Base-by-base conservation (phyloP, 1,140 invertebrate species). In the Cydia pomonella region DNA sequence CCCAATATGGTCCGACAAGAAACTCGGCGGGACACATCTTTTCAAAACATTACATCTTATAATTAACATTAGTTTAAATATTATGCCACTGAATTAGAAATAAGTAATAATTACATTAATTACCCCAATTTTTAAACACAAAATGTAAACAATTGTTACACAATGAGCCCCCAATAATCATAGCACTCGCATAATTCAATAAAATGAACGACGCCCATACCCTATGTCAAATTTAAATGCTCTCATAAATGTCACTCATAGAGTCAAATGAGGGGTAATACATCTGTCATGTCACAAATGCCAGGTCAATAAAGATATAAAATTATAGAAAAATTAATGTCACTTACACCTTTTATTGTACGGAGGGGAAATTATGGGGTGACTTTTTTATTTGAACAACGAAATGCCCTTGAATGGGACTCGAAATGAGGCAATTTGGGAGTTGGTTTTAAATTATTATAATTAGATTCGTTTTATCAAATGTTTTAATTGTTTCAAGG, bases 231-330 rank as follows among this genome's bases (percentile, higher is more conserved):
- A 59, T 59, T 59, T 59, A 21, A 59, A 59, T 59, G 18, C 21
- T 23, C 21, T 59, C 21, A 59, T 59, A 59, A 59, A 59, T 12
- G 53, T 59, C 53, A 59, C 21, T 59, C 53, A 59, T 59, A 59
- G 53, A 59, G 53, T 10, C 18, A 59, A 23, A 59, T 59, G 53
- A 59, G 53, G 53, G 53, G 53, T 21, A 18, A n/a, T 18, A 59
- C 53, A n/a, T n/a, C n/a, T n/a, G n/a, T n/a, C n/a, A 59, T 59
- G 53, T 59, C 18, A 9, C 18, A 23, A 9, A 2, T 18, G 47
- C 16, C 12, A 10, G 1, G 53, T 59, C 18, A 21, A 59, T 23
- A 59, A 59, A 23, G 53, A 21, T 59, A 6, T 59, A 23, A 59
- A 59, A 3, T 59, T 12, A 3, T 23, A 59, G 53, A 3, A 59